Conservation (phyloP, 2,888 invertebrate genomes). For the Alloscopus bannaensis region DNA sequence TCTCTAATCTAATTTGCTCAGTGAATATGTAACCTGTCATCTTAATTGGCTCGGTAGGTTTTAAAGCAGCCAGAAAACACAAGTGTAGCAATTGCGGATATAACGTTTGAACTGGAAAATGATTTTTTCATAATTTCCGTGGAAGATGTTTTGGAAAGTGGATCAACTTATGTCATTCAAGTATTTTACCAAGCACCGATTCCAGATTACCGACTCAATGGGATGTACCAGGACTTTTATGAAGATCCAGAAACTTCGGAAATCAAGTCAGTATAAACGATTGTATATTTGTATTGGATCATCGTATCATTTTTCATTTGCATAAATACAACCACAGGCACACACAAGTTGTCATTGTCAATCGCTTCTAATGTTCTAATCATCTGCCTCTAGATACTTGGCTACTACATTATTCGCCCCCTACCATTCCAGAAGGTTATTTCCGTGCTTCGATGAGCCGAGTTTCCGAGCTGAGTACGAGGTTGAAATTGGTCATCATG, state of each 20-base stretch:
- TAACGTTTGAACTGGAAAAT: slow-evolving; percentile 50
- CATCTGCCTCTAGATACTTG: slow-evolving; percentile 73
- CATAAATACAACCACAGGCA: background rate
- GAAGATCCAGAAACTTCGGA: slow-evolving; percentile 59
- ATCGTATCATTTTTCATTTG: background rate
- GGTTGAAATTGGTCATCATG: slow-evolving; percentile 79
- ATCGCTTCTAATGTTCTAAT: background rate
- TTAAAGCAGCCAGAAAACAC: background rate
- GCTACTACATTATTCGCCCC: slow-evolving; percentile 76
- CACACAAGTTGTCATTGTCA: no score
- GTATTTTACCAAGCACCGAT: slow-evolving; percentile 57
- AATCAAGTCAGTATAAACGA: slow-evolving; percentile 34
- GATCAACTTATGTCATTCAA: slow-evolving; percentile 40
- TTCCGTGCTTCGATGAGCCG: slow-evolving; percentile 93
- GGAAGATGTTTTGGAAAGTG: background rate
- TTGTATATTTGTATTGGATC: background rate
- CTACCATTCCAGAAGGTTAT: slow-evolving; percentile 79
- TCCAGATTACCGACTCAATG: slow-evolving; percentile 57
- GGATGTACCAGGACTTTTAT: slow-evolving; percentile 67
- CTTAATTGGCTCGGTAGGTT: background rate
- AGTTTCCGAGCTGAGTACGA: slow-evolving; percentile 86
- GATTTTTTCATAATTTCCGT: slow-evolving; percentile 60
- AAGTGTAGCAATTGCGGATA: background rate
- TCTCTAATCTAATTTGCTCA: background rate
- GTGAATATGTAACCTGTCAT: no score